Evolutionary conservation across 2,888 invertebrate species (phyloP), one percentile per base, ranked within the genome.

Genomic region (Brenthis hecate): DNA sequence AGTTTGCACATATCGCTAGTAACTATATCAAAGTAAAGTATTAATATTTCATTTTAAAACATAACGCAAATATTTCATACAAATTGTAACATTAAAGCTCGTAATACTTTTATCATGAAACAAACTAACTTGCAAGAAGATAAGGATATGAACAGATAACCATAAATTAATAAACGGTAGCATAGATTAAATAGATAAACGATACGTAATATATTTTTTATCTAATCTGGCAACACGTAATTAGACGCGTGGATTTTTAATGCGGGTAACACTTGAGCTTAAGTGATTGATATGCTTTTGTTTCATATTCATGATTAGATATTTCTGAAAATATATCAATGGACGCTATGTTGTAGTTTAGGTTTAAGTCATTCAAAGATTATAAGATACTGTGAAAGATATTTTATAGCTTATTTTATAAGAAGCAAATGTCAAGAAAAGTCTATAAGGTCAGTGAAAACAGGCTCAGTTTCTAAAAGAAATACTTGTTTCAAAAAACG

Each of bases 221-320:
- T 89, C 89, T 91, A 76, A 91, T 91, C 90, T 84, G 85, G 85
- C 81, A 87, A 86, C 88, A 87, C 72, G 84, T 81, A 85, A 88
- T 86, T 85, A 83, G 80, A 80, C 77, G 82, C 80, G 85, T 78
- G 81, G 86, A 87, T 87, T 88, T 84, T 74, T 73, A 77, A 75
- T 78, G 77, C 75, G 70, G 56, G 75, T 55, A 69, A 66, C 62
- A 74, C 72, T 73, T 48, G 69, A 70, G 64, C 36, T 36, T 23
- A 14, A 51, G 13, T 32, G 60, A 60, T 60, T 50, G 13, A 4
- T 19, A 47, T 57, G 19, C 14, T 60, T 48, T 28, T 50, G 19
- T 50, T 50, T 23, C 48, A 48, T 58, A 23, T 58, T 23, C 6
- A 56, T 56, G 36, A 56, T 56, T 43, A 56, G 6, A 56, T 13